Evolutionary conservation across 2,113 vertebrate genomes (phyloP), one percentile per base, ranked within the genome.

Genomic region (Neofelis nebulosa): DNA sequence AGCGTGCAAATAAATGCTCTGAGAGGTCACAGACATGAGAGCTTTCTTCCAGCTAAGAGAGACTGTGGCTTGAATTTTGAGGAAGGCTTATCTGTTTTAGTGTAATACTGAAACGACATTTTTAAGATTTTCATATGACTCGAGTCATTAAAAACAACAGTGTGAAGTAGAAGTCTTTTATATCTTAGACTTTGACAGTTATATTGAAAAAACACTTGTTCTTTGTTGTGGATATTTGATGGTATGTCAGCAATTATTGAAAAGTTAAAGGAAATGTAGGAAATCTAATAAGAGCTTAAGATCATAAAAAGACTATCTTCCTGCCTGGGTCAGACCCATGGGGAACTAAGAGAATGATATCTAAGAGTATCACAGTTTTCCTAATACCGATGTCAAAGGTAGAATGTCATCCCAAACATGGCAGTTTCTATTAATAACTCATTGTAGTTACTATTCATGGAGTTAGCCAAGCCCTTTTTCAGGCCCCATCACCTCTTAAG

Each of bases 401-500:
- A 73, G 11, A 2, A 25, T 96, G 9, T 89, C 23, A 83, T 79
- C 4, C 5, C 19, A 31, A 76, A 83, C 9, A 57, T 76, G 27
- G 65, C 41, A 69, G 4, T 81, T 87, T 97, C 73, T 52, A 63
- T 88, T 92, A 95, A 80, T 83, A 95, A 95, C 15, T 29, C 57
- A 86, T n/a, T 27, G 23, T 38, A 57, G 29, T 84, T 66, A 57
- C 45, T 92, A 96, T 93, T 82, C 63, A n/a, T 61, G 3, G 68
- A 87, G 31, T 65, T 66, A 92, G 38, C 45, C 91, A 88, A 92
- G 69, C 15, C 83, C 65, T 65, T 96, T 95, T 92, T 65, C 21
- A 88, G 31, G 19, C 21, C 66, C 33, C 27, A 23, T 96, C 76
- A 89, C 18, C 11, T 87, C 87, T 94, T 94, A 96, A 93, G 63